phyloP scores from a whole-genome alignment of 2,888 invertebrate genomes.

The Pecten maximus region DNA sequence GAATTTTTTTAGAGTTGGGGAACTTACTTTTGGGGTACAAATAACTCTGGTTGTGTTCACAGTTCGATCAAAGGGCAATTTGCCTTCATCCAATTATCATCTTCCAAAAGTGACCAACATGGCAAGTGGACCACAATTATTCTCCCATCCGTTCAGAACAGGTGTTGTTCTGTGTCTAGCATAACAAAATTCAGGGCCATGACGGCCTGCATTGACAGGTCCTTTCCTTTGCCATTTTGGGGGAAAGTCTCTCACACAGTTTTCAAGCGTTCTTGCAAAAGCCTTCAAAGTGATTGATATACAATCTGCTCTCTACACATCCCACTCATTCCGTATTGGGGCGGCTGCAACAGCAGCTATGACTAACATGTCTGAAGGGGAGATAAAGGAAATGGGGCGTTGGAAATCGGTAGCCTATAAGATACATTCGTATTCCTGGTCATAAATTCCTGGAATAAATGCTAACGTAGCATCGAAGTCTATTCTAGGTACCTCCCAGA shows the following conservation, averaged over 20 bases:
- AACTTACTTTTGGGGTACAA: constrained; percentile 26
- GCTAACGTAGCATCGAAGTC: not conserved
- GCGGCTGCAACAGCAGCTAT: constrained; percentile 44
- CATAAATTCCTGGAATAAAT: constrained; percentile 1
- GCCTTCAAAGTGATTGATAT: not conserved
- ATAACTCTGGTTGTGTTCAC: not conserved
- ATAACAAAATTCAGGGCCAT: constrained; percentile 35
- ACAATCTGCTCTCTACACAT: constrained; percentile 11
- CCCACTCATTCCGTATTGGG: constrained; percentile 54
- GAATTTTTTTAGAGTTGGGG: constrained; percentile 48
- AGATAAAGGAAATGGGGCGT: constrained; percentile 43
- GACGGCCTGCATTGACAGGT: not conserved
- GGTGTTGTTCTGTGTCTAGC: constrained; percentile 38
- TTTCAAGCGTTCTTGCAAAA: constrained; percentile 46
- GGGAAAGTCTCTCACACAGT: constrained; percentile 50
- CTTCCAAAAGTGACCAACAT: constrained; percentile 50
- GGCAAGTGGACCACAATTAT: constrained; percentile 37
- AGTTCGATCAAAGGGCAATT: constrained; percentile 22
- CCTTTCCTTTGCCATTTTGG: constrained; percentile 49
- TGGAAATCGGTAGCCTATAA: constrained; percentile 49
- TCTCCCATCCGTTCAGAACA: not conserved
- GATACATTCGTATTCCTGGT: constrained; percentile 40
- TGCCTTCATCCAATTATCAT: not conserved
- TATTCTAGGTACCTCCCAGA: not conserved
- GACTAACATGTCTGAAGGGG: constrained; percentile 39